Percentiles rank a stretch among this genome's conserved stretches.
These are phyloP conservation scores for Stenoptilia bipunctidactyla DNA, from an alignment of 2,888 invertebrate species.

Conservation along the genomic window DNA sequence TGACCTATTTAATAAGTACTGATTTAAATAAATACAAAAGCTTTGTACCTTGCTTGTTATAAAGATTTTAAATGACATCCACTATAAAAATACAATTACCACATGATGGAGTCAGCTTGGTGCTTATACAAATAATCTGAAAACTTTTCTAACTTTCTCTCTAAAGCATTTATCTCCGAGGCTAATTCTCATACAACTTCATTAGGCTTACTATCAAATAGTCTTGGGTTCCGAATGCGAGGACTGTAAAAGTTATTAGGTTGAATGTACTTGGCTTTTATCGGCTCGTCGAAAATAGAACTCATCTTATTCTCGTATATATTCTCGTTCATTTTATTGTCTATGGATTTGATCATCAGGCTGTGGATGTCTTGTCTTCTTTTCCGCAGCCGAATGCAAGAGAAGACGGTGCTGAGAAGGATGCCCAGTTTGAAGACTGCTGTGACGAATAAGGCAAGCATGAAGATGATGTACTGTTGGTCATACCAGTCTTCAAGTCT, in stretches of 20 bases:
- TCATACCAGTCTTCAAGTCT: slow-evolving; percentile 83
- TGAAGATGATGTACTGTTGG: slow-evolving; percentile 78
- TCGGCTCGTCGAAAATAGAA: slow-evolving; percentile 40
- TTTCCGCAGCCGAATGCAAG: slow-evolving; percentile 75
- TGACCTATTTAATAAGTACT: no score
- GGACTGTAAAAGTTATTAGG: slow-evolving; percentile 65
- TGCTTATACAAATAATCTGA: slow-evolving; percentile 64
- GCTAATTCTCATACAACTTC: slow-evolving; percentile 70
- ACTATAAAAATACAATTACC: slow-evolving; percentile 38
- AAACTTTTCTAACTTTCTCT: slow-evolving; percentile 59
- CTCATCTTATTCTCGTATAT: slow-evolving; percentile 46
- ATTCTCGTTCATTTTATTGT: slow-evolving; percentile 48
- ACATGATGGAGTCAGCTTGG: slow-evolving; percentile 73
- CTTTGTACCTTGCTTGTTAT: no score
- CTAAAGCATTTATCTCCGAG: slow-evolving; percentile 68
- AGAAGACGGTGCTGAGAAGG: slow-evolving; percentile 77
- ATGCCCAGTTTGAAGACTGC: slow-evolving; percentile 82
- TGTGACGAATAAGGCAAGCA: slow-evolving; percentile 74
- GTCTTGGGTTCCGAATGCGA: slow-evolving; percentile 52
- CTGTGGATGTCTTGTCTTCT: slow-evolving; percentile 55
- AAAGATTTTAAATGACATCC: no score
- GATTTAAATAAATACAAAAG: no score
- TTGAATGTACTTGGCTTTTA: slow-evolving; percentile 56
- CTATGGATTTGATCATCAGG: slow-evolving; percentile 44
- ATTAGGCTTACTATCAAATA: slow-evolving; percentile 56